Percentiles rank a stretch among this genome's conserved stretches.
These are phyloP conservation scores for Sphenodon punctatus DNA, from an alignment of 2,797 vertebrate genomes.

Conservation along the genomic window DNA sequence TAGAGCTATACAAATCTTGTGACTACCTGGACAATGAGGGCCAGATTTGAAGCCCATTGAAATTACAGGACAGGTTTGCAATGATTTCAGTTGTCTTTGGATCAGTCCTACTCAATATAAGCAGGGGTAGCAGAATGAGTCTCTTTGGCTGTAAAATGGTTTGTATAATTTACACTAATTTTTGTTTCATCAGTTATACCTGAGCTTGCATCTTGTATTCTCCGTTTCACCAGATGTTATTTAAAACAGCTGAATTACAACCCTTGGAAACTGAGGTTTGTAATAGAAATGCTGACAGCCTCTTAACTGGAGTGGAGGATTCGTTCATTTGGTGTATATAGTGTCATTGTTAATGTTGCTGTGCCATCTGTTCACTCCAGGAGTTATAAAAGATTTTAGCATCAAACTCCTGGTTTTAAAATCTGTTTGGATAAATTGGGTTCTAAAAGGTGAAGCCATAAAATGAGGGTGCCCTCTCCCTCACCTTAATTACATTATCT, in stretches of 20 bases:
- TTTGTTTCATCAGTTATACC: rapidly evolving
- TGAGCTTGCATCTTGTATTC: background rate
- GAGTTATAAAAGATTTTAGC: constrained; percentile 61
- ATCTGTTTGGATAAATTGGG: constrained; percentile 38
- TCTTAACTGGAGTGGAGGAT: constrained; percentile 65
- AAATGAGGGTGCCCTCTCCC: background rate
- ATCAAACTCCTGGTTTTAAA: constrained; percentile 48
- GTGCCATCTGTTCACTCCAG: constrained; percentile 67
- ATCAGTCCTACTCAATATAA: too few species aligned
- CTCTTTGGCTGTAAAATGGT: too few species aligned
- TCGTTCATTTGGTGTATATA: constrained; percentile 55
- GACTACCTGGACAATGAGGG: too few species aligned
- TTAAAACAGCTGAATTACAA: constrained; percentile 62
- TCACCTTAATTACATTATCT: constrained; percentile 32
- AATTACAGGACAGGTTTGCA: too few species aligned
- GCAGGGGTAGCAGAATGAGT: too few species aligned
- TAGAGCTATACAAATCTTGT: too few species aligned
- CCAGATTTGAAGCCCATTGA: too few species aligned
- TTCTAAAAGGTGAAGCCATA: constrained; percentile 54
- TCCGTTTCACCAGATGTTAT: constrained; percentile 63
- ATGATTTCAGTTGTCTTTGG: too few species aligned
- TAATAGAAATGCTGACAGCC: constrained; percentile 67
- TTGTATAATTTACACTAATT: background rate
- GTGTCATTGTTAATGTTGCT: constrained; percentile 67
- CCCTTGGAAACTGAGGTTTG: constrained; percentile 55